A percentile compares a stretch with the other conserved stretches of the same genome.
Evolutionary conservation across 2,888 invertebrate species (phyloP).

Genomic region (Drosophila picticornis): DNA sequence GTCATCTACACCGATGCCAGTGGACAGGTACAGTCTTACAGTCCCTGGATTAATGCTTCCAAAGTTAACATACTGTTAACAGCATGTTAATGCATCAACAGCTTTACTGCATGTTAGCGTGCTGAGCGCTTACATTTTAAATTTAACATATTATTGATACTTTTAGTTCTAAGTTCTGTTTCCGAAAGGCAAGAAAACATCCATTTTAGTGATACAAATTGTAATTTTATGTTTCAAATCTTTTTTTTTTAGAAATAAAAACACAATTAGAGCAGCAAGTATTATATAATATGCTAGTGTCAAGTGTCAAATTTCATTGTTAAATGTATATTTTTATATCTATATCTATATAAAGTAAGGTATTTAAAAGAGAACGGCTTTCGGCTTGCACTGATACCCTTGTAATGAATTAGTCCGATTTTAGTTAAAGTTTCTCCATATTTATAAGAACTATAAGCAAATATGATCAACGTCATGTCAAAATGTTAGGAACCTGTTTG

Average conservation of each 20-base stretch:
- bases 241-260: slow-evolving; percentile 56
- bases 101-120: slow-evolving; percentile 36
- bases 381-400: slow-evolving; percentile 23
- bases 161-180: slow-evolving; percentile 43
- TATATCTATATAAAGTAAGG: slow-evolving; percentile 20
- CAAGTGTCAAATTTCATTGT: slow-evolving; percentile 33
- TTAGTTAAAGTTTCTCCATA: background rate
- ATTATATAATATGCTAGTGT: slow-evolving; percentile 29
- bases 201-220: slow-evolving; percentile 27
- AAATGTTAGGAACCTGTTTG: background rate
- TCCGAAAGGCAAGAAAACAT: slow-evolving; percentile 29
- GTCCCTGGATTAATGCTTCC: slow-evolving; percentile 30
- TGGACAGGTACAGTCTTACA: slow-evolving; percentile 91
- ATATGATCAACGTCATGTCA: background rate
- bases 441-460: background rate
- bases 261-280: slow-evolving; percentile 79
- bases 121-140: slow-evolving; percentile 2
- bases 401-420: slow-evolving; percentile 4
- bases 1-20: slow-evolving; percentile 98
- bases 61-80: slow-evolving; percentile 39
- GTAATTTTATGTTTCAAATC: slow-evolving; percentile 38
- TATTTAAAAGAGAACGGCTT: slow-evolving; percentile 1
- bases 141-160: background rate
- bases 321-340: slow-evolving; percentile 11
- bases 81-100: slow-evolving; percentile 33